Percentiles rank a stretch among this genome's conserved stretches.
Evolutionary conservation across 2,797 vertebrate species (phyloP).

Genomic region (Trematomus bernacchii): DNA sequence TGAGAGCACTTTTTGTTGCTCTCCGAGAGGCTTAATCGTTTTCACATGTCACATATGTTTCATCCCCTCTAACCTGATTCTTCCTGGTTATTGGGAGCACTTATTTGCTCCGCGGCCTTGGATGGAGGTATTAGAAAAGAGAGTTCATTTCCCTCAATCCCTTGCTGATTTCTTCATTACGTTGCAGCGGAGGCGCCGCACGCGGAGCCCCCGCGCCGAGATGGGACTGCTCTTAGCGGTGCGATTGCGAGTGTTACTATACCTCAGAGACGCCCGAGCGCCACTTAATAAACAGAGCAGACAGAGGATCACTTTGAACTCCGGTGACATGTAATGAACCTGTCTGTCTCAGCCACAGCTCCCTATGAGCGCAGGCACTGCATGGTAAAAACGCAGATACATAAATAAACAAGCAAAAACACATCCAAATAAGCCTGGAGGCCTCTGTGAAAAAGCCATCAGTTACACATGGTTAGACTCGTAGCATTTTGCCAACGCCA

Average conservation of each 20-base stretch:
- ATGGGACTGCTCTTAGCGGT: conserved; percentile 63
- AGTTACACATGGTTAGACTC: conserved; percentile 77
- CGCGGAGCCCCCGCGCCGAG: conserved; percentile 25
- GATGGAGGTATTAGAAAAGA: conserved; percentile 73
- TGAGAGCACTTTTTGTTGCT: conserved; percentile 33
- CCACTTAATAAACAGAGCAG: conserved; percentile 83
- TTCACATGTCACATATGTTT: conserved; percentile 78
- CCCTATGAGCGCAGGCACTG: conserved; percentile 44
- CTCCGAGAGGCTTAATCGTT: conserved; percentile 69
- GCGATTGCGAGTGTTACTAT: conserved; percentile 60
- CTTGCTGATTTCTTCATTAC: conserved; percentile 83
- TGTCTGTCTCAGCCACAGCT: conserved; percentile 70
- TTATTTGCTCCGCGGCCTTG: conserved; percentile 72
- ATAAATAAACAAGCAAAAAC: conserved; percentile 52
- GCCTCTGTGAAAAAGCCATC: conserved; percentile 75
- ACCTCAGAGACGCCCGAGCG: conserved; percentile 72
- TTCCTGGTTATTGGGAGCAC: conserved; percentile 77
- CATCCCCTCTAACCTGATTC: conserved; percentile 78
- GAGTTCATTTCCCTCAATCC: conserved; percentile 80
- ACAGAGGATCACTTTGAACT: conserved; percentile 82
- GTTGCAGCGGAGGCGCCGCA: conserved; percentile 52
- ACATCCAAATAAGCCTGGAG: conserved; percentile 62
- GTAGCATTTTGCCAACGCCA: conserved; percentile 59
- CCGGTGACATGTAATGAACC: conserved; percentile 82
- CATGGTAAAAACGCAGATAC: conserved; percentile 44